Base-by-base conservation (phyloP, 2,888 invertebrate species). In the Sthenelais limicola region DNA sequence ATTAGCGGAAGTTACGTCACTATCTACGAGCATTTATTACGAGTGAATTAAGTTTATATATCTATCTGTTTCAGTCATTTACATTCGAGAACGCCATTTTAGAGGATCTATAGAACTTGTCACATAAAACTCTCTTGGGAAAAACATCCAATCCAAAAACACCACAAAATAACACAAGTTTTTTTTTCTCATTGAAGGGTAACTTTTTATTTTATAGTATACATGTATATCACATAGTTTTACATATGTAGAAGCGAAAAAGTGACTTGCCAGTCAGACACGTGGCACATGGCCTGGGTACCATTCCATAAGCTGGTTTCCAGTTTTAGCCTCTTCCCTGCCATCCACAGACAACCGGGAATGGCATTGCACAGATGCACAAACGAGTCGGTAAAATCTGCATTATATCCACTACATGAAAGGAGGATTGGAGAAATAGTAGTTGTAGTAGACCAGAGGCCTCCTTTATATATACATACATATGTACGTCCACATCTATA, bases 211-310 rank as follows among this genome's bases (percentile, higher is more conserved):
- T 67, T 70, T 70, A 70, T 52, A 70, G 70, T 70, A 70, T 70
- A 70, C 70, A 70, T 70, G 70, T 70, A 70, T 70, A 70, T 70
- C 70, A 70, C 70, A 70, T 70, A 70, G 70, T 70, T 70, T 52
- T 70, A 70, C 70, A 70, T 70, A 54, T 70, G 30, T 52, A 70
- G 70, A 70, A 70, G 70, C 70, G n/a, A 70, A 70, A 70, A 70
- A 54, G 70, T 70, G 70, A 70, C 70, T 56, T 70, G 47, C 43
- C 67, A 7, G 48, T 48, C 24, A 43, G 62, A 35, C 62, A 38
- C 62, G 38, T 43, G 7, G 38, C 15, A 43, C 43, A 12, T 43
- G 43, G 43, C 43, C 43, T 18, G 9, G 43, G 43, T 43, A 43
- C 43, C 43, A 43, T 18, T 43, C 12, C 15, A 9, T 18, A 18